Conservation (phyloP, 2,888 invertebrate species). For the Scaptomyza parva region DNA sequence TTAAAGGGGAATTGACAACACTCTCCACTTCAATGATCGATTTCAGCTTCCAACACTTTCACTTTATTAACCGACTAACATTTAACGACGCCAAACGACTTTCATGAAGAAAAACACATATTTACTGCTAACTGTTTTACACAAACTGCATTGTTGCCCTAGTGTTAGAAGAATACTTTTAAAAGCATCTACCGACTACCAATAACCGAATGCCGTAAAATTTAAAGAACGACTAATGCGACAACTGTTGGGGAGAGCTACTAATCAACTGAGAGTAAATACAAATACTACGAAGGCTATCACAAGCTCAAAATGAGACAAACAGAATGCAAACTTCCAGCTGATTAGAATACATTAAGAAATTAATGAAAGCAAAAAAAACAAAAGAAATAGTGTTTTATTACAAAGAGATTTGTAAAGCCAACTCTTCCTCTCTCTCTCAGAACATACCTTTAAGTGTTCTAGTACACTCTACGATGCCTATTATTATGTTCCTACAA, state of each 20-base stretch:
- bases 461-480: slow-evolving; percentile 16
- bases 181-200: slow-evolving; percentile 14
- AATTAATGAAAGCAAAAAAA: slow-evolving; percentile 1
- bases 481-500: slow-evolving; percentile 14
- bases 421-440: slow-evolving; percentile 13
- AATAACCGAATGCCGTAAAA: slow-evolving; percentile 56
- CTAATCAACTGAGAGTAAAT: slow-evolving; percentile 63
- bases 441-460: not conserved
- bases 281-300: slow-evolving; percentile 73
- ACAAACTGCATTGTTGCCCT: not conserved
- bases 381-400: slow-evolving; percentile 38
- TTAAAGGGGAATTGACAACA: not conserved
- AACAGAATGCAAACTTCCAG: slow-evolving; percentile 33
- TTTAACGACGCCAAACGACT: not conserved
- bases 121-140: not conserved
- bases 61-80: not conserved
- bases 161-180: not conserved
- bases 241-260: slow-evolving; percentile 28
- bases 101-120: no score
- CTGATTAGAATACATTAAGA: slow-evolving; percentile 73
- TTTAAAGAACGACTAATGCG: slow-evolving; percentile 58
- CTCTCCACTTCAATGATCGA: not conserved
- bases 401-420: slow-evolving; percentile 48
- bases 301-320: slow-evolving; percentile 58
- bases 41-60: slow-evolving; percentile 11